A percentile compares a stretch with the other conserved stretches of the same genome.
phyloP scores from a whole-genome alignment of 2,797 vertebrate genomes.

The Helostoma temminkii region DNA sequence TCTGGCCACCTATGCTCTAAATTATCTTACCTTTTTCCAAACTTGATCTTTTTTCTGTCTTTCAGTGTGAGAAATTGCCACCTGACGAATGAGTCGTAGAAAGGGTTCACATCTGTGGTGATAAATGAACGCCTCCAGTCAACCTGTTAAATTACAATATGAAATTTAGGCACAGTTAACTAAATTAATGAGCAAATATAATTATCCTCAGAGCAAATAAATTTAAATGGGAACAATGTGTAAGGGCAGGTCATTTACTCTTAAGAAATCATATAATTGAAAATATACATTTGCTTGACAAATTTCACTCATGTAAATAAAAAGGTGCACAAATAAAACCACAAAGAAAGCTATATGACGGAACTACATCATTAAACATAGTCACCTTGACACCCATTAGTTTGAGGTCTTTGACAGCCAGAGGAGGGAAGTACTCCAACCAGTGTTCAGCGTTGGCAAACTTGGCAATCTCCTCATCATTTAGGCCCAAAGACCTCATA shows the following conservation, averaged over 20 bases:
- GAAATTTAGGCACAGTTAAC: background rate
- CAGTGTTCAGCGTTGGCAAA: constrained; percentile 96
- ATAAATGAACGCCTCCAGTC: constrained; percentile 99
- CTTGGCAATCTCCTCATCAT: constrained; percentile 87
- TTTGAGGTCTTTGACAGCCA: constrained; percentile 93
- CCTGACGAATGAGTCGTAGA: constrained; percentile 96
- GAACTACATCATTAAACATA: background rate
- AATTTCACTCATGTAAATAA: background rate
- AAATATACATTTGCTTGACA: background rate
- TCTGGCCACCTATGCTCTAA: no score
- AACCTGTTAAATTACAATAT: constrained; percentile 80
- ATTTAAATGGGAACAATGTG: no score
- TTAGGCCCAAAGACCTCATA: constrained; percentile 93
- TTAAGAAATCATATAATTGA: background rate
- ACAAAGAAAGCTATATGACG: background rate
- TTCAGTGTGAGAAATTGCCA: constrained; percentile 96
- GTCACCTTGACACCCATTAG: constrained; percentile 95
- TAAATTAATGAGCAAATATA: no score
- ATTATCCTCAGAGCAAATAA: no score
- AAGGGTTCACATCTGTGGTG: constrained; percentile 96
- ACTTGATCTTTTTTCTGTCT: constrained; percentile 96
- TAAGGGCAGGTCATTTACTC: no score
- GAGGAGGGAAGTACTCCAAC: constrained; percentile 96
- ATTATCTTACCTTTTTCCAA: constrained; percentile 92
- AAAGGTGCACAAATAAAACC: background rate